These are phyloP conservation scores for Phymanthus crucifer DNA, from an alignment of 92 coral and sea anemone genomes.

Conservation along the genomic window DNA sequence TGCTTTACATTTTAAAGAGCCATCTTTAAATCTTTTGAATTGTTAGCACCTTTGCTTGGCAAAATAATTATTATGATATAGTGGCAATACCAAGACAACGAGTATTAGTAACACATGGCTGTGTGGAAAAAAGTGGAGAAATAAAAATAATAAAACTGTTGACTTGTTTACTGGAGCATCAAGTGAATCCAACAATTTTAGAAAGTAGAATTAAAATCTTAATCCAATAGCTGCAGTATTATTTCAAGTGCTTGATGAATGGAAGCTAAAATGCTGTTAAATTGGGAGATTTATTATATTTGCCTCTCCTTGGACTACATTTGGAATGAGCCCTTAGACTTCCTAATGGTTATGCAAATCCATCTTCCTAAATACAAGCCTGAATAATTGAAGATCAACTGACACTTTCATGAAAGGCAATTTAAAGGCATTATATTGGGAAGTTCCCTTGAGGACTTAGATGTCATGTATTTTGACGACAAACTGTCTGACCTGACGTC, in stretches of 20 bases:
- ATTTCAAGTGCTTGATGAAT: constrained; percentile 9
- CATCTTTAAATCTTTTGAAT: neutral
- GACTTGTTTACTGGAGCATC: neutral
- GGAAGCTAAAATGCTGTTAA: constrained; percentile 7
- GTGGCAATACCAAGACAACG: neutral
- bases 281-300: constrained; percentile 3
- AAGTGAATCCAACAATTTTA: neutral
- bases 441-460: constrained; percentile 12
- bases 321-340: neutral
- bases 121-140: neutral
- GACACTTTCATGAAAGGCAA: constrained; percentile 35
- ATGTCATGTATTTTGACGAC: constrained; percentile 10
- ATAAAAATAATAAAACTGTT: neutral
- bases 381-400: constrained; percentile 22
- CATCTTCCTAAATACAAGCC: neutral
- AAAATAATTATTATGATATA: neutral
- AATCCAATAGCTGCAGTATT: neutral
- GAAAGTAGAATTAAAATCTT: neutral
- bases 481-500: constrained; percentile 16
- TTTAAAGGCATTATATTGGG: constrained; percentile 15
- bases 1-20: neutral
- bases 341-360: constrained; percentile 33
- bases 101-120: neutral
- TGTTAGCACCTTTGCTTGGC: neutral
- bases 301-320: neutral